Base-by-base conservation (phyloP, 2,888 invertebrate species). In the Apoda limacodes region DNA sequence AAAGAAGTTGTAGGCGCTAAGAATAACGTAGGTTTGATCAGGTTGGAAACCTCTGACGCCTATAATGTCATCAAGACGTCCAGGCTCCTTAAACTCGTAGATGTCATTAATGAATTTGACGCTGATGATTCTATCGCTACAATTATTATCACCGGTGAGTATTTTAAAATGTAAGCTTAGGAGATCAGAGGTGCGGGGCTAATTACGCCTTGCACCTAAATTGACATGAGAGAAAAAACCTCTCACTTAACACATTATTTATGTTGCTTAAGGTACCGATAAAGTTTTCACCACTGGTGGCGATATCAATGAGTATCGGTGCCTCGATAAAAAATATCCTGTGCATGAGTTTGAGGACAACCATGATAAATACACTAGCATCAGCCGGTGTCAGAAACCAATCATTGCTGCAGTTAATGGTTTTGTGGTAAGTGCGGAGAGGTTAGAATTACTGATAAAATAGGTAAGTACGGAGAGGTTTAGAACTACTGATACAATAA, bases 351-450 rank as follows among this genome's bases (percentile, higher is more conserved):
- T 98, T 98, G 88, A 90, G 34, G 78, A 85, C 31, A 83, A 98
- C n/a, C n/a, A n/a, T n/a, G n/a, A n/a, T n/a, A n/a, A n/a, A n/a
- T n/a, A n/a, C n/a, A n/a, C n/a, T n/a, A n/a, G n/a, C n/a, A n/a
- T n/a, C n/a, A 82, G 90, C 9, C 82, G 84, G 42, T 87, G 88
- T 32, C 87, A 83, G 32, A 99, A 98, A 60, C 99, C 99, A 2
- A 82, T 97, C 28, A 96, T 99, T 52, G 99, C 99, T 19, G 99
- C 98, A 34, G 99, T 99, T 11, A 99, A 99, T 68, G 99, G 99
- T 32, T 98, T 91, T 72, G 98, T 98, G 50, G 93, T 95, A 74
- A 84, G 88, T 80, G 27, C 27, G 24, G 30, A 10, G n/a, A n/a
- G n/a, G n/a, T n/a, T n/a, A n/a, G n/a, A n/a, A n/a, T n/a, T n/a